phyloP scores from a whole-genome alignment of 2,888 invertebrate genomes.

The Mactromeris polynyma region DNA sequence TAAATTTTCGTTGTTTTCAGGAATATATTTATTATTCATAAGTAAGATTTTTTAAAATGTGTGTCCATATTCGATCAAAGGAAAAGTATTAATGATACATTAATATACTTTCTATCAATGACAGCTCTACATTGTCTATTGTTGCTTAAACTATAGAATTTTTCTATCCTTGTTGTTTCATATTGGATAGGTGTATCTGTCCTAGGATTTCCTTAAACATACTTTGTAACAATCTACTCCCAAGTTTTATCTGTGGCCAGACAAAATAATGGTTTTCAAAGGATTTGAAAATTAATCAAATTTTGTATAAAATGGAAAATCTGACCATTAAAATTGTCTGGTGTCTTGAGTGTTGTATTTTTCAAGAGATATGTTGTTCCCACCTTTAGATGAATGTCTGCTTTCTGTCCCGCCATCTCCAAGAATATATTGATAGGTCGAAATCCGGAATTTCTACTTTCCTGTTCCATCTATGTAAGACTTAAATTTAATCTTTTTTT shows the following conservation, averaged over 20 bases:
- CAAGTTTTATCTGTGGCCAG: background rate
- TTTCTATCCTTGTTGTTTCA: background rate
- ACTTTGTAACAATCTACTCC: too few relatives aligned
- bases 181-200: too few relatives aligned
- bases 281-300: background rate
- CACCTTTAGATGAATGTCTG: background rate
- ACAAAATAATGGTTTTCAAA: background rate
- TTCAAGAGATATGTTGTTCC: background rate
- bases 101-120: too few relatives aligned
- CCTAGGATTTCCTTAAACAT: too few relatives aligned
- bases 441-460: background rate
- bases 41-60: too few relatives aligned
- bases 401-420: background rate
- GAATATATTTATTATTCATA: too few relatives aligned
- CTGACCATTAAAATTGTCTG: background rate
- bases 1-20: too few relatives aligned
- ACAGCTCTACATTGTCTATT: too few relatives aligned
- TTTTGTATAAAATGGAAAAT: background rate
- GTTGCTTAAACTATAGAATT: background rate
- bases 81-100: too few relatives aligned
- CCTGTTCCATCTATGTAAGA: background rate
- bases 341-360: background rate
- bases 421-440: background rate
- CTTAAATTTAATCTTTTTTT: constrained; percentile 16
- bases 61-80: too few relatives aligned